These are phyloP conservation scores for Dipodomys spectabilis DNA, from an alignment of 2,113 vertebrate genomes.

Conservation along the genomic window DNA sequence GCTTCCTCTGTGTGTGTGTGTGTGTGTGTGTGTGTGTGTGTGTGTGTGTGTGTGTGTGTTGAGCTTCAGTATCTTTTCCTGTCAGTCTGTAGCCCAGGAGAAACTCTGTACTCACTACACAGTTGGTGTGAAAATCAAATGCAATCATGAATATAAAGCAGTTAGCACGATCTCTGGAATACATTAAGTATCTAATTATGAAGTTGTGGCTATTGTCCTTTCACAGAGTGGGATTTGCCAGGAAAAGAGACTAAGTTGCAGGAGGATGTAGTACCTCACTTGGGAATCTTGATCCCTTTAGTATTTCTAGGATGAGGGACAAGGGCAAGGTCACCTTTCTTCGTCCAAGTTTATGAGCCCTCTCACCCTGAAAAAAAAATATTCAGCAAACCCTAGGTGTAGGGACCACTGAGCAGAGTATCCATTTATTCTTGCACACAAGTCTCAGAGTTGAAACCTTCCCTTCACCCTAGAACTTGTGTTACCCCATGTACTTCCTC, in stretches of 20 bases:
- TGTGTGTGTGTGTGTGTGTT: not conserved
- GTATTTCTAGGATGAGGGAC: not conserved
- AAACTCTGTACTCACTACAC: not conserved
- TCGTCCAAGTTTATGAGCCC: no score
- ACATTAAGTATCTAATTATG: not conserved
- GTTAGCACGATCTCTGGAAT: not conserved
- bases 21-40: not conserved
- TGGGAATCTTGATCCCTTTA: not conserved
- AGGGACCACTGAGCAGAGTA: fast-evolving
- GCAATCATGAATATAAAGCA: constrained; percentile 14
- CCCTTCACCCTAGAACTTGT: not conserved
- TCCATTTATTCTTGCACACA: fast-evolving
- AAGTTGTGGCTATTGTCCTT: not conserved
- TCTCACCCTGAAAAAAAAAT: not conserved
- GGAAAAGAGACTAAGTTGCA: not conserved
- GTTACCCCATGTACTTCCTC: fast-evolving
- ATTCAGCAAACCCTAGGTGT: not conserved
- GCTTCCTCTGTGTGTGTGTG: not conserved
- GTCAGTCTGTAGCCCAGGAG: not conserved
- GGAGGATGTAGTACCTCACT: not conserved
- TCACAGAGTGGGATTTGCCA: not conserved
- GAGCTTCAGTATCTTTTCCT: not conserved
- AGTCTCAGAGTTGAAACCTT: not conserved
- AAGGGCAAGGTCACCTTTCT: not conserved
- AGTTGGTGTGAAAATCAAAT: not conserved